Conservation (phyloP, 2,797 vertebrate genomes). For the Rhodeus uyekii region DNA sequence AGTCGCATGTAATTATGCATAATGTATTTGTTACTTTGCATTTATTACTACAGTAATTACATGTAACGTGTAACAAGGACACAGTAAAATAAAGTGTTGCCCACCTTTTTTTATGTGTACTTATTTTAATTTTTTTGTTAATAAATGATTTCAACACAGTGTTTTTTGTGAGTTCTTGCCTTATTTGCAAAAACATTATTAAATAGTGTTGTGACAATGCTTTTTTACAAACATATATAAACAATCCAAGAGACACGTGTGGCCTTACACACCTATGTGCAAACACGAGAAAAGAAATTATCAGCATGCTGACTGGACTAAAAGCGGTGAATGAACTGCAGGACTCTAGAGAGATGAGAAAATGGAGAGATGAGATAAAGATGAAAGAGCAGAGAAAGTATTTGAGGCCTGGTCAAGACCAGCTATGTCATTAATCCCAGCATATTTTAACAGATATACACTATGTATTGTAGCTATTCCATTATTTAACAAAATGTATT, state of each 20-base stretch:
- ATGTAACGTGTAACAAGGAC: too few species aligned
- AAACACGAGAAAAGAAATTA: slow-evolving; percentile 25
- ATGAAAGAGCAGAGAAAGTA: slow-evolving; percentile 31
- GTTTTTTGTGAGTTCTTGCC: neutral
- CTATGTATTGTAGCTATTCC: neutral
- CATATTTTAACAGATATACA: neutral
- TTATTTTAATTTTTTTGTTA: neutral
- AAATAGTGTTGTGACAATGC: neutral
- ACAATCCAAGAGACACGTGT: slow-evolving; percentile 7
- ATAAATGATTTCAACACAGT: slow-evolving; percentile 24
- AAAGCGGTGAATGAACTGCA: slow-evolving; percentile 33
- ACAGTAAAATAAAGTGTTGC: too few species aligned
- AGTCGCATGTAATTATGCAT: too few species aligned
- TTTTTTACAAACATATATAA: neutral
- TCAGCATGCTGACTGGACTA: slow-evolving; percentile 18
- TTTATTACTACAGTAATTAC: too few species aligned
- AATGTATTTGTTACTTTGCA: too few species aligned
- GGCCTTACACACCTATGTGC: neutral
- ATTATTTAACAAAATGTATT: neutral
- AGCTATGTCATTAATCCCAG: neutral
- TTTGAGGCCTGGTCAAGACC: neutral
- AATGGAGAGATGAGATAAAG: slow-evolving; percentile 41
- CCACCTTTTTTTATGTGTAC: slow-evolving; percentile 14
- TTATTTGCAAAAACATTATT: neutral
- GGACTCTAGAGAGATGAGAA: slow-evolving; percentile 24